Evolutionary conservation across 2,797 vertebrate species (phyloP).

Genomic region (Pempheris klunzingeri): DNA sequence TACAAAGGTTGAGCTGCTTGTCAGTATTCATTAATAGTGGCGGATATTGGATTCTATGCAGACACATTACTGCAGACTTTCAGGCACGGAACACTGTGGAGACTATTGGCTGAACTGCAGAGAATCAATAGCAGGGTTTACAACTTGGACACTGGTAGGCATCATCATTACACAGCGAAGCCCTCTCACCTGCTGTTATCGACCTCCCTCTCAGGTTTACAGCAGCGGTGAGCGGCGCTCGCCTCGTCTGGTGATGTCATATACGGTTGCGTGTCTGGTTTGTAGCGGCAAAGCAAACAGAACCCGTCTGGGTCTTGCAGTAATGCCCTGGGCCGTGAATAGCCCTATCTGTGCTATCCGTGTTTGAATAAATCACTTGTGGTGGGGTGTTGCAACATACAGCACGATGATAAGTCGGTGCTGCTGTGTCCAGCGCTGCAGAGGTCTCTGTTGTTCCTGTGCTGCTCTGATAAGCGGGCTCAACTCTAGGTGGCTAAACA

Average conservation of each 20-base stretch:
- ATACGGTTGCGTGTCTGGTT: constrained; percentile 66
- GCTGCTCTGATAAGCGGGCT: constrained; percentile 78
- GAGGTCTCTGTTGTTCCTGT: constrained; percentile 75
- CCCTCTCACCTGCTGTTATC: constrained; percentile 84
- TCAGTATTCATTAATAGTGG: constrained; percentile 75
- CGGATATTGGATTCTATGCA: constrained; percentile 74
- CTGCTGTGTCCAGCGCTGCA: constrained; percentile 67
- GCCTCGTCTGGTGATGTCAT: constrained; percentile 79
- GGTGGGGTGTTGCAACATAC: constrained; percentile 75
- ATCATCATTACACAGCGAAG: constrained; percentile 81
- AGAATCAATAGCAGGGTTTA: constrained; percentile 84
- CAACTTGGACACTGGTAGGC: constrained; percentile 83
- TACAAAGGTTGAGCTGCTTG: constrained; percentile 72
- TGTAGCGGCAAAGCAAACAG: constrained; percentile 78
- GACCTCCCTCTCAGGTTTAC: constrained; percentile 75
- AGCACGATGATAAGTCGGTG: constrained; percentile 77
- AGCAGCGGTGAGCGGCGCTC: constrained; percentile 61
- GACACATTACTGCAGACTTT: constrained; percentile 75
- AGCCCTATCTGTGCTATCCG: constrained; percentile 74
- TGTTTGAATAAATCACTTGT: constrained; percentile 80
- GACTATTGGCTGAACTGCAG: constrained; percentile 76
- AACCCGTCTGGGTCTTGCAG: constrained; percentile 78
- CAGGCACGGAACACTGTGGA: constrained; percentile 65
- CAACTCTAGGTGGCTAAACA: constrained; percentile 70
- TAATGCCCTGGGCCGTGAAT: constrained; percentile 72